phyloP scores from a whole-genome alignment of 2,113 vertebrate genomes.

The Mungos mungo region DNA sequence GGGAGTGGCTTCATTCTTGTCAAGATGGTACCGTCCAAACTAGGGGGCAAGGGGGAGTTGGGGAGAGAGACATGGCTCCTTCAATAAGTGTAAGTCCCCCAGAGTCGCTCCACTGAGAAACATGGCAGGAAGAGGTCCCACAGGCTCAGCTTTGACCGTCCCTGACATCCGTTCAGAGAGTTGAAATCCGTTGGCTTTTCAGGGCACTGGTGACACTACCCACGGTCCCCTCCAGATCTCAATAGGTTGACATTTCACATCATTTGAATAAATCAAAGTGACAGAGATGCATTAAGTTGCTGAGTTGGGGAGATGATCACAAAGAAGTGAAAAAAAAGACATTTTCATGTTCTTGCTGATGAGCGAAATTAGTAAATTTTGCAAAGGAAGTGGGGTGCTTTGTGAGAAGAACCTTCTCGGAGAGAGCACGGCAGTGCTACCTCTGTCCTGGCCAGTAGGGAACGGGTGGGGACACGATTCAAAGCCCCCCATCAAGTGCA shows the following conservation, averaged over 20 bases:
- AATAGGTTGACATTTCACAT: slow-evolving; percentile 72
- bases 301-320: slow-evolving; percentile 63
- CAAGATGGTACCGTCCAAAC: slow-evolving; percentile 3
- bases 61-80: neutral
- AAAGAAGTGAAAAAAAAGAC: slow-evolving; percentile 70
- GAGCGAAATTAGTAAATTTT: slow-evolving; percentile 66
- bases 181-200: slow-evolving; percentile 63
- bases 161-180: slow-evolving; percentile 59
- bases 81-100: neutral
- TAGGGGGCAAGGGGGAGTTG: neutral
- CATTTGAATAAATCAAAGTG: slow-evolving; percentile 80
- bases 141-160: slow-evolving; percentile 31
- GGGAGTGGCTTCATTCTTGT: neutral
- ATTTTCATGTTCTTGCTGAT: slow-evolving; percentile 73
- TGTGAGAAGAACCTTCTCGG: slow-evolving; percentile 47
- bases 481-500: neutral
- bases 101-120: slow-evolving; percentile 15
- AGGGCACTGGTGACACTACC: slow-evolving; percentile 59
- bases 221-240: slow-evolving; percentile 53
- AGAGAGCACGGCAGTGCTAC: neutral
- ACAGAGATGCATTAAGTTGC: slow-evolving; percentile 64
- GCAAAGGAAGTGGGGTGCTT: slow-evolving; percentile 69
- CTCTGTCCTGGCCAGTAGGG: neutral
- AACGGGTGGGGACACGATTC: neutral
- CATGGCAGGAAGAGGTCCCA: neutral